phyloP scores from a whole-genome alignment of 2,888 invertebrate genomes.

The Smittia aterrima region DNA sequence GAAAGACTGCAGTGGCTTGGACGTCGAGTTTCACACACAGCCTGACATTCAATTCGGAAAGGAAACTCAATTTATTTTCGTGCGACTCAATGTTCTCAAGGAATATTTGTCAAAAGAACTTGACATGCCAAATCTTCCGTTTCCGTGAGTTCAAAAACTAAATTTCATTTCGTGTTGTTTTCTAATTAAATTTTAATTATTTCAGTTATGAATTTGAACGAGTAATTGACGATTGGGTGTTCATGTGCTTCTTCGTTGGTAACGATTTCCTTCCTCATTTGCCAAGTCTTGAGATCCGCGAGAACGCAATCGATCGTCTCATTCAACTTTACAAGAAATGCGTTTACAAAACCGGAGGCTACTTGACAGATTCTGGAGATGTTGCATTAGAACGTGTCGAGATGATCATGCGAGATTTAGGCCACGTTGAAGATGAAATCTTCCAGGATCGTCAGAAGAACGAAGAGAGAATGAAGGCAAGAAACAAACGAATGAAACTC shows the following conservation, averaged over 20 bases:
- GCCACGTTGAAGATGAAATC: slow-evolving; percentile 94
- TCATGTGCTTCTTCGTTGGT: slow-evolving; percentile 99
- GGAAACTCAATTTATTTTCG: slow-evolving; percentile 87
- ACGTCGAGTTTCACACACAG: slow-evolving; percentile 59
- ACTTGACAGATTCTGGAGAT: slow-evolving; percentile 90
- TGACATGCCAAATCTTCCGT: slow-evolving; percentile 87
- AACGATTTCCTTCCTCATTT: slow-evolving; percentile 98
- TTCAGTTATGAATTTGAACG: slow-evolving; percentile 84
- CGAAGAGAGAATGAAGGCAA: slow-evolving; percentile 76
- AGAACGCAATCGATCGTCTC: slow-evolving; percentile 93
- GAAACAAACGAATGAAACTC: slow-evolving; percentile 70
- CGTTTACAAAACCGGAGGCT: slow-evolving; percentile 92
- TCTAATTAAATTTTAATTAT: neutral
- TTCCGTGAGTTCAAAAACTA: slow-evolving; percentile 54
- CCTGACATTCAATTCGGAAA: slow-evolving; percentile 64
- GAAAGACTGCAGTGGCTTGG: slow-evolving; percentile 83
- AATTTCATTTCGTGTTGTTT: neutral
- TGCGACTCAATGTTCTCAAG: slow-evolving; percentile 85
- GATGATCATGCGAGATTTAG: slow-evolving; percentile 90
- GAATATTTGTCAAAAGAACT: slow-evolving; percentile 92
- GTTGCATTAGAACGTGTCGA: slow-evolving; percentile 92
- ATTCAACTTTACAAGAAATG: slow-evolving; percentile 91
- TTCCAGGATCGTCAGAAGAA: slow-evolving; percentile 88
- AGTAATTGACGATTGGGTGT: slow-evolving; percentile 96
- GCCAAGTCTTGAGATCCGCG: slow-evolving; percentile 95